phyloP scores from a whole-genome alignment of 2,113 vertebrate genomes.

The Poeciliopsis prolifica region DNA sequence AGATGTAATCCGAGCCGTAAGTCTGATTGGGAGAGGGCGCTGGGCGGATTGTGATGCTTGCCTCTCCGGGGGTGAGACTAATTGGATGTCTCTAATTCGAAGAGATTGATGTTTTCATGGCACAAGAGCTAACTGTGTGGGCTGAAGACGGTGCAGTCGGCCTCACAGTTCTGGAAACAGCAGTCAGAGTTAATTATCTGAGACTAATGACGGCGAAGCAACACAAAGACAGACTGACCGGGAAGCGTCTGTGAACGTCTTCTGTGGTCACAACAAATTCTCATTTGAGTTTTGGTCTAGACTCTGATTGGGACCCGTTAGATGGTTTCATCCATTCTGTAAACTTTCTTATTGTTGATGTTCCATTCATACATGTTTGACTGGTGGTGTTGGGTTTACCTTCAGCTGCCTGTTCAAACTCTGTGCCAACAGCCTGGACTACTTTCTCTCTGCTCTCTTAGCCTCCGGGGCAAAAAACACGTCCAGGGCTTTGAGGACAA shows the following conservation, averaged over 20 bases:
- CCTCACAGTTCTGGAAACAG: constrained; percentile 35
- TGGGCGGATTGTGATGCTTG: constrained; percentile 59
- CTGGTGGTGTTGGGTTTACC: too few species aligned
- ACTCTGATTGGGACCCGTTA: neutral
- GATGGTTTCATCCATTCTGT: neutral
- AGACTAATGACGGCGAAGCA: constrained; percentile 4
- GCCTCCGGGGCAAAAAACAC: too few species aligned
- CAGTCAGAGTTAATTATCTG: constrained; percentile 11
- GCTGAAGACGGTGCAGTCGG: neutral
- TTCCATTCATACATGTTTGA: too few species aligned
- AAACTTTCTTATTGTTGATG: neutral
- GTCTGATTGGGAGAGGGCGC: constrained; percentile 53
- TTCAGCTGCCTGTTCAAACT: too few species aligned
- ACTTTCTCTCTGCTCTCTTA: too few species aligned
- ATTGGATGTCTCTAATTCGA: constrained; percentile 70
- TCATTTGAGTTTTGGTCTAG: too few species aligned
- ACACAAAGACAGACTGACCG: neutral
- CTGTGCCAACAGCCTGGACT: too few species aligned
- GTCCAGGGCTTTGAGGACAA: too few species aligned
- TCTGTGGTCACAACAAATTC: neutral
- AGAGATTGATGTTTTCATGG: constrained; percentile 45
- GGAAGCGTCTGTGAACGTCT: too few species aligned
- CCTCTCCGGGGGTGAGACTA: constrained; percentile 48
- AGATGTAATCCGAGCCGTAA: constrained; percentile 64
- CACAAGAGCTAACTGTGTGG: constrained; percentile 11